Conservation (phyloP, 2,113 vertebrate genomes). For the Neodontobutis hainanensis region DNA sequence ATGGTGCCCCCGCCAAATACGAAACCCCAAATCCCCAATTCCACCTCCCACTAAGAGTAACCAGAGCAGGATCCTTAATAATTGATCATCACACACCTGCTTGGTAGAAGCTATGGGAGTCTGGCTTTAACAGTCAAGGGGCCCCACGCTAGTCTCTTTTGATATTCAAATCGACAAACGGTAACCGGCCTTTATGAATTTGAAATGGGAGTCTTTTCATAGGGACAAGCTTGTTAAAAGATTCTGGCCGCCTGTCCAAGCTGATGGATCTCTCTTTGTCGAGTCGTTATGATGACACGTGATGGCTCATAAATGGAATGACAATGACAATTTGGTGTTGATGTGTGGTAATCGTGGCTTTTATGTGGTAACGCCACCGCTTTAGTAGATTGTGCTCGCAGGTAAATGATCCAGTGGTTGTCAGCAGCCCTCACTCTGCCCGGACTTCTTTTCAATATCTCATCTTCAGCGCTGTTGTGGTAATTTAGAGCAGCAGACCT, state of each 20-base stretch:
- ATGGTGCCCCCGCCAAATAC: conserved; percentile 67
- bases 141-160: conserved; percentile 89
- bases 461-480: conserved; percentile 56
- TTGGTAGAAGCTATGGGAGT: conserved; percentile 90
- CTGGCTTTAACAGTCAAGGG: conserved; percentile 87
- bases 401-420: conserved; percentile 90
- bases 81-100: conserved; percentile 99
- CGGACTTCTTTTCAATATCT: conserved; percentile 45
- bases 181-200: conserved; percentile 85
- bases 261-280: conserved; percentile 85
- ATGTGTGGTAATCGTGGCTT: conserved; percentile 78
- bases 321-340: conserved; percentile 95
- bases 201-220: conserved; percentile 67
- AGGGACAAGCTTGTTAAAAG: conserved; percentile 88
- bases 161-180: conserved; percentile 99
- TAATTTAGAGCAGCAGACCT: conserved; percentile 85
- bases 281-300: conserved; percentile 90
- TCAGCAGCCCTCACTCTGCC: conserved; percentile 74
- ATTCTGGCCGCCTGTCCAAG: conserved; percentile 85
- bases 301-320: conserved; percentile 96
- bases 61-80: conserved; percentile 96
- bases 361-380: conserved; percentile 82
- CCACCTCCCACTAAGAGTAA: conserved; percentile 86
- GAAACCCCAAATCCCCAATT: conserved; percentile 77
- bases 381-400: conserved; percentile 87